Conservation (phyloP, 2,797 vertebrate species). For the Tarsius wallacei region DNA sequence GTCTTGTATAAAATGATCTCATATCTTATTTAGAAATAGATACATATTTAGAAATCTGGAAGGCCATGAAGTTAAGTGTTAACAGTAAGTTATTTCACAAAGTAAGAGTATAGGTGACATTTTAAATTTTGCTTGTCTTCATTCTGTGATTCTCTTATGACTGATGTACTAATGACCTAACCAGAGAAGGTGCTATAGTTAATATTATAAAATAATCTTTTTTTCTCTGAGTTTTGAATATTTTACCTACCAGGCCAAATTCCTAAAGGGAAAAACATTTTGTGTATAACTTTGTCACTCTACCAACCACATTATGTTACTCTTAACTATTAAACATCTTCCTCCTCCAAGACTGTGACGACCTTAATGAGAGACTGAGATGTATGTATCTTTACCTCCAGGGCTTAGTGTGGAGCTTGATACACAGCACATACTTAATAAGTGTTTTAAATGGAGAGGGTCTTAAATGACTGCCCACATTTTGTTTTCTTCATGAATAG, state of each 20-base stretch:
- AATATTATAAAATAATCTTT: not conserved
- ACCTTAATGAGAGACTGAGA: not conserved
- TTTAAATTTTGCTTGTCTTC: conserved; percentile 4
- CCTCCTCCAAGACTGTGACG: not conserved
- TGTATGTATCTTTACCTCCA: not conserved
- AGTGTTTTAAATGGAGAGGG: not conserved
- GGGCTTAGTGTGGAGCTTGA: not conserved
- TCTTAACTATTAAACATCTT: not conserved
- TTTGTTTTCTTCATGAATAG: not conserved
- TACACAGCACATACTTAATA: not conserved
- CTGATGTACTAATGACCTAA: not conserved
- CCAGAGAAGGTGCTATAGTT: not conserved
- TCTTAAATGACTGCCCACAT: not conserved
- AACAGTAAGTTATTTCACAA: not conserved
- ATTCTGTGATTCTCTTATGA: not conserved
- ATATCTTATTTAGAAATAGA: conserved; percentile 5
- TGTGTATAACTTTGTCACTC: not conserved
- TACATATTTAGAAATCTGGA: not conserved
- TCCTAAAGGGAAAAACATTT: not conserved
- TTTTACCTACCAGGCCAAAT: conserved; percentile 18
- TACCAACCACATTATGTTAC: not conserved
- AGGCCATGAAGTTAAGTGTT: not conserved
- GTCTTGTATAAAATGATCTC: not conserved
- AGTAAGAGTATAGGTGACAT: not conserved
- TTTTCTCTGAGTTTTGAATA: not conserved